Conservation (phyloP, 2,797 vertebrate species). For the Darevskia nairensis region DNA sequence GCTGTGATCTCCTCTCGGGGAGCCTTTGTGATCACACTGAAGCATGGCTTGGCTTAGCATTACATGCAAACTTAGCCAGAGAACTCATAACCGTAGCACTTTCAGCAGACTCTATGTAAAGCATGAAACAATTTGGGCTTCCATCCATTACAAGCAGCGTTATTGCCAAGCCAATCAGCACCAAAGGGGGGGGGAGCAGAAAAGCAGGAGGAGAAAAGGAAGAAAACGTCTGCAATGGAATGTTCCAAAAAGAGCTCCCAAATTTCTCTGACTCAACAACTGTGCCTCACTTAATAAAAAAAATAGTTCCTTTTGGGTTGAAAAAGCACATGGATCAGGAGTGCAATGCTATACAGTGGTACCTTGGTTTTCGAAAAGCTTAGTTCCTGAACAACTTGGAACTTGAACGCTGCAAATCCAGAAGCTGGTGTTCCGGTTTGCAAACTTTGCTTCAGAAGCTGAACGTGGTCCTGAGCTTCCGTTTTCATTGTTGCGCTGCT, state of each 20-base stretch:
- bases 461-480: too few species aligned
- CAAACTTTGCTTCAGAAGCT: too few species aligned
- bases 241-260: not conserved
- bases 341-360: too few species aligned
- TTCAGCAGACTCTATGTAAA: not conserved
- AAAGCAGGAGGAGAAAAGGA: not conserved
- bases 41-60: too few species aligned
- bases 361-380: too few species aligned
- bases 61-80: not conserved
- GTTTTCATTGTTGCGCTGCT: too few species aligned
- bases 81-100: not conserved
- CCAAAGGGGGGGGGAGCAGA: not conserved
- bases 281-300: not conserved
- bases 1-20: too few species aligned
- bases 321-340: not conserved
- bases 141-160: not conserved
- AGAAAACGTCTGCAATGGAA: not conserved
- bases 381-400: too few species aligned
- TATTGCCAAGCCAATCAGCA: not conserved
- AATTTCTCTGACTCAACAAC: not conserved
- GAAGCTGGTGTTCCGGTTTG: too few species aligned
- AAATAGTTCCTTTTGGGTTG: not conserved
- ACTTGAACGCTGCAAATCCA: too few species aligned
- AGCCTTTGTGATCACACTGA: too few species aligned
- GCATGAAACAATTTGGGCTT: too few species aligned